Base-by-base conservation (phyloP, 2,888 invertebrate genomes). In the Thereva nobilitata region DNA sequence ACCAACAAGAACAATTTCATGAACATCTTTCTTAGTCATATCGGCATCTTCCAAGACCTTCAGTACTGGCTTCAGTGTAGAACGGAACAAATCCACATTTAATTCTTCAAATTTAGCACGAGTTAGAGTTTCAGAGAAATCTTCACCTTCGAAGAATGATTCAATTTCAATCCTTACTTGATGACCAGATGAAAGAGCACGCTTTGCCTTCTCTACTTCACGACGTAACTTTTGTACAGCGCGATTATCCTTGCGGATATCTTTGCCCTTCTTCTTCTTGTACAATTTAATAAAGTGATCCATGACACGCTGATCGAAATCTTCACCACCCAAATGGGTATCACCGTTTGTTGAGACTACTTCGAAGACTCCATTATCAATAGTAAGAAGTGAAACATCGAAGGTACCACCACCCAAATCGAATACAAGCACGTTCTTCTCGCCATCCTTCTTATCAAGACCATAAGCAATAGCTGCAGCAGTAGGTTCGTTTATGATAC, bases 351-450 rank as follows among this genome's bases (percentile, higher is more conserved):
- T 81, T 42, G 81, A 77, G 40, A 81, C 80, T 41, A 81, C 89
- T 84, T 99, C 98, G 80, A 99, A 99, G 5, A 99, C 97, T 64
- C 98, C 99, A 76, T 97, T 97, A 79, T 99, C 98, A 78, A 99
- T 99, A 72, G 97, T 98, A 64, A 99, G 86, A 23, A 99, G 87
- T 45, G 97, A 97, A 12, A 99, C 99, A 82, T 99, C 99, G 78
- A 99, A 99, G 72, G 99, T 99, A 83, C 98, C 99, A 80, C 99
- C 99, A 77, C 99, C 98, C 83, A 99, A 88, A 85, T 99, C 98
- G 82, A 98, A 99, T 9, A 99, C 97, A 57, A 99, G 85, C 23
- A 99, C 95, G 77, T 99, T 99, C 86, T 97, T 97, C 82, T 98
- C 98, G 54, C 95, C 96, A 70, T 95, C 95, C 77, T 92, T 95